A percentile compares a stretch with the other conserved stretches of the same genome.
Evolutionary conservation across 2,888 invertebrate species (phyloP).

Genomic region (Drosophila leonis): DNA sequence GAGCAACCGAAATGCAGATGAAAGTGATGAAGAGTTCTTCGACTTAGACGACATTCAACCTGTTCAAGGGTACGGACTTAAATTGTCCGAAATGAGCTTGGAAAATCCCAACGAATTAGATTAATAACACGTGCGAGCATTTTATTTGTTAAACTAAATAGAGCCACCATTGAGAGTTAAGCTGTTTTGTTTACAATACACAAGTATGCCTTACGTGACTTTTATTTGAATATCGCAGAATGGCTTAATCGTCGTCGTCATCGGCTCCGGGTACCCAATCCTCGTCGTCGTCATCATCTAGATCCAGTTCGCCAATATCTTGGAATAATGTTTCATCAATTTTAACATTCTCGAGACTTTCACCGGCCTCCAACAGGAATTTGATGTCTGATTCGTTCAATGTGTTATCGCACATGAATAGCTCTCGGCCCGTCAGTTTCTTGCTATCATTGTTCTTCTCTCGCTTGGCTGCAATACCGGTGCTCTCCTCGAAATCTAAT

Average conservation of each 20-base stretch:
- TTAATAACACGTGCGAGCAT: slow-evolving; percentile 57
- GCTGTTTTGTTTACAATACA: slow-evolving; percentile 44
- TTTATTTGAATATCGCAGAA: slow-evolving; percentile 41
- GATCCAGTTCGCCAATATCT: slow-evolving; percentile 93
- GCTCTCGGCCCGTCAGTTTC: slow-evolving; percentile 96
- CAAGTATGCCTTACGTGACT: slow-evolving; percentile 55
- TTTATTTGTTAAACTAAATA: slow-evolving; percentile 51
- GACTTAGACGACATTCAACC: slow-evolving; percentile 91
- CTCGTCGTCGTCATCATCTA: slow-evolving; percentile 87
- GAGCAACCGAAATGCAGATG: slow-evolving; percentile 35
- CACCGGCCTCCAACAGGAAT: slow-evolving; percentile 94
- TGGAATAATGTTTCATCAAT: slow-evolving; percentile 97
- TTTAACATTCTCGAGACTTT: slow-evolving; percentile 88
- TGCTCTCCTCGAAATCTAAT: slow-evolving; percentile 95
- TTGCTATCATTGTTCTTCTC: slow-evolving; percentile 91
- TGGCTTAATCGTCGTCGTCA: slow-evolving; percentile 66
- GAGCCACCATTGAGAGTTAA: slow-evolving; percentile 14
- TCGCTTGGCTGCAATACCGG: slow-evolving; percentile 90
- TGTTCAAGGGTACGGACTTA: slow-evolving; percentile 65
- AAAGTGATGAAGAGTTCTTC: slow-evolving; percentile 88
- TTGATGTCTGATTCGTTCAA: slow-evolving; percentile 98
- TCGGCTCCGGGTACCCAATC: slow-evolving; percentile 88
- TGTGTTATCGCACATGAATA: slow-evolving; percentile 96
- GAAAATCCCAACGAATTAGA: slow-evolving; percentile 66
- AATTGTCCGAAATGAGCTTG: slow-evolving; percentile 75